phyloP scores from a whole-genome alignment of 2,113 vertebrate genomes.

The Bufo gargarizans region DNA sequence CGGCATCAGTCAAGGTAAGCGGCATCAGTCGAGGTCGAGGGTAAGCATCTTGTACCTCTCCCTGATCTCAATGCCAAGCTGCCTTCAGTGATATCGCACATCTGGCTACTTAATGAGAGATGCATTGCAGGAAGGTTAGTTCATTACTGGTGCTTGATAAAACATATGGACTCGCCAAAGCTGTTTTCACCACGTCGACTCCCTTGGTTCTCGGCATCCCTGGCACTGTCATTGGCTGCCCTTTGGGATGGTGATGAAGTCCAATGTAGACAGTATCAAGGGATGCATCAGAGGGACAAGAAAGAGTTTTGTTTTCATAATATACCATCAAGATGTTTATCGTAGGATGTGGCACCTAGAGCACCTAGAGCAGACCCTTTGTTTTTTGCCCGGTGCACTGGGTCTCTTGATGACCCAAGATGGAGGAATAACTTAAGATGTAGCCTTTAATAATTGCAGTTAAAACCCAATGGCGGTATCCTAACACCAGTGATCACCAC shows the following conservation, averaged over 20 bases:
- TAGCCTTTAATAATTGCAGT: too few species aligned
- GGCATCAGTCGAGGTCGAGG: background rate
- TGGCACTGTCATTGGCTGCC: background rate
- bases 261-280: background rate
- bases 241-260: background rate
- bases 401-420: too few species aligned
- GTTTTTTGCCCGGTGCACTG: too few species aligned
- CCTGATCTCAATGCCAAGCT: background rate
- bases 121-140: background rate
- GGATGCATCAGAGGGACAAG: background rate
- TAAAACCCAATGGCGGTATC: too few species aligned
- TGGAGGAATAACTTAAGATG: too few species aligned
- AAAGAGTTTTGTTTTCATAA: background rate
- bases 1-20: slow-evolving; percentile 33
- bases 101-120: slow-evolving; percentile 40
- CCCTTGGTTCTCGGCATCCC: background rate
- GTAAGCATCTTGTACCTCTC: background rate
- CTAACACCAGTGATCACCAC: too few species aligned
- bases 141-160: background rate
- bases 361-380: too few species aligned
- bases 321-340: background rate
- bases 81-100: background rate
- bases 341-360: too few species aligned
- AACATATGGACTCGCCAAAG: slow-evolving; percentile 19
- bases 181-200: background rate